These are phyloP conservation scores for Blomia tropicalis DNA, from an alignment of 2,888 invertebrate genomes.

Conservation along the genomic window DNA sequence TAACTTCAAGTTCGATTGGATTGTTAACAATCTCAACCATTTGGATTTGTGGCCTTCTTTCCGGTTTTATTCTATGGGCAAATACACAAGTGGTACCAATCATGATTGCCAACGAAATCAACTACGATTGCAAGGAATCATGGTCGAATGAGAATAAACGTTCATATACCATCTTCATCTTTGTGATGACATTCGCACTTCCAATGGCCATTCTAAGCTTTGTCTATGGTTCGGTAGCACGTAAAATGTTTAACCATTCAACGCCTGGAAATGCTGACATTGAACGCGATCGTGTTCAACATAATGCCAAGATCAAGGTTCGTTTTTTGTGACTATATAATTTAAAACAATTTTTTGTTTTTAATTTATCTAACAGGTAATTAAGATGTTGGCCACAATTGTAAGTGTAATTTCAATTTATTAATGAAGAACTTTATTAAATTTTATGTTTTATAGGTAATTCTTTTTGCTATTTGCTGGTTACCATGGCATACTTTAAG, in stretches of 20 bases:
- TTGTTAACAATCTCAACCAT: slow-evolving; percentile 36
- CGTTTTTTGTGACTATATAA: neutral
- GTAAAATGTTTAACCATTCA: slow-evolving; percentile 37
- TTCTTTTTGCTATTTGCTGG: slow-evolving; percentile 30
- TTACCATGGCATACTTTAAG: slow-evolving; percentile 36
- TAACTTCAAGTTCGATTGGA: slow-evolving; percentile 36
- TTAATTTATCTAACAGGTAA: slow-evolving; percentile 23
- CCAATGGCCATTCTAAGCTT: slow-evolving; percentile 37
- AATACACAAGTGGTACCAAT: slow-evolving; percentile 34
- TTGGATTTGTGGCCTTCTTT: slow-evolving; percentile 36
- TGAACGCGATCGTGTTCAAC: slow-evolving; percentile 36
- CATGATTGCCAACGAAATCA: slow-evolving; percentile 28
- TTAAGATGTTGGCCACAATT: slow-evolving; percentile 30
- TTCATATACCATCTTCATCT: slow-evolving; percentile 33
- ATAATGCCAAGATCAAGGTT: slow-evolving; percentile 30
- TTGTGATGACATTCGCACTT: slow-evolving; percentile 34
- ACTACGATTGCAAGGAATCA: slow-evolving; percentile 28
- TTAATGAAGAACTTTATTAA: too few relatives aligned
- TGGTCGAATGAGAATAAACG: slow-evolving; percentile 20
- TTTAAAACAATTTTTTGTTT: neutral
- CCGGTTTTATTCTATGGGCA: slow-evolving; percentile 36
- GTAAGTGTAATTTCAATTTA: too few relatives aligned
- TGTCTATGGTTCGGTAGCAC: slow-evolving; percentile 38
- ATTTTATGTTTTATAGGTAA: too few relatives aligned
- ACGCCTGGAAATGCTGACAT: slow-evolving; percentile 39